Base-by-base conservation (phyloP, 2,797 vertebrate genomes). In the Arctocebus calabarensis region DNA sequence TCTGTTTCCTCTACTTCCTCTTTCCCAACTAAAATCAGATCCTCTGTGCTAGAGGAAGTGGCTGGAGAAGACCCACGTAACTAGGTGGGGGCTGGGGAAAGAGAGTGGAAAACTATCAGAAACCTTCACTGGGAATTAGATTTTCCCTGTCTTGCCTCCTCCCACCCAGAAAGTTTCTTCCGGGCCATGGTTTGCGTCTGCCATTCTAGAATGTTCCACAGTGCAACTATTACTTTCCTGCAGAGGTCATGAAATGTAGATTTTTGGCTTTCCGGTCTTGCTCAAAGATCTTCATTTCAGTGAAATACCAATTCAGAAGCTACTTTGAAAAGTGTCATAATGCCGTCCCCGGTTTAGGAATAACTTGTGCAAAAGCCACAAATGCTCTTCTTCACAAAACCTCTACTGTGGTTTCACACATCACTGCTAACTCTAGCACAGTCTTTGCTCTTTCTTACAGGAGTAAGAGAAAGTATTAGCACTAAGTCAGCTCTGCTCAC, bases 401-500 rank as follows among this genome's bases (percentile, higher is more conserved):
- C 95, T 96, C 52, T 66, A 2, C 37, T 96, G 98, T 96, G 96
- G 98, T 98, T 98, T 98, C 90, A 57, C 98, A 97, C 78, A 0
- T 98, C 95, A 40, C 43, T 3, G 48, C 88, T 96, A 94, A 96
- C 62, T 96, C 78, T 81, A 97, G 75, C 75, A 95, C 79, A 84
- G 94, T 84, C 97, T 92, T 73, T 97, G 97, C 92, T 96, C 48
- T 61, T 82, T 86, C 84, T 95, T 96, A 97, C 89, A 91, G 96
- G 61, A 98, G 97, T 97, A 87, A 94, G 97, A 97, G 97, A 97
- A 97, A 96, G 97, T 93, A 96, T 94, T 87, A 97, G 88, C 81
- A 96, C 95, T 81, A 95, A 96, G 66, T 98, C 90, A 91, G 93
- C 55, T 59, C 88, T 92, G 84, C 19, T 1, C 88, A 93, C 95